Base-by-base conservation (phyloP, 2,797 vertebrate genomes). In the Helostoma temminkii region DNA sequence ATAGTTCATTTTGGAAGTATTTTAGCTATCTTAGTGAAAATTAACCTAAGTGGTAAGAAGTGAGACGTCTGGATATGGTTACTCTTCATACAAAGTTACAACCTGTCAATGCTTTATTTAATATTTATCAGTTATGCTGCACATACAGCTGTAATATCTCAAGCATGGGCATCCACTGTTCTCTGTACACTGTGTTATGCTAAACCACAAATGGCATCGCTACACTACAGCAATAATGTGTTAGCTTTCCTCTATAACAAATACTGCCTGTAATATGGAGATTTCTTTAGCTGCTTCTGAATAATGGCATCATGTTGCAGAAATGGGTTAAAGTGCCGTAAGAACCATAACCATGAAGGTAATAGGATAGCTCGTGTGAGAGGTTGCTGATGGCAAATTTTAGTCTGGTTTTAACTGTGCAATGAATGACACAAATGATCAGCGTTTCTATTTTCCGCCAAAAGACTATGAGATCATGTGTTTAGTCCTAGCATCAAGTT, bases 21-120 rank as follows among this genome's bases (percentile, higher is more conserved):
- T 74, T 60, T 58, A 49, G 12, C 66, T 34, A n/a, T n/a, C 26
- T 18, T 68, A 4, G 21, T 5, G 25, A 56, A 48, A 55, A 45
- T 30, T 1, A 43, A 56, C 34, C 3, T 37, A 19, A 59, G 12
- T 28, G 37, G 14, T 34, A 48, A 53, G 41, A 59, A 63, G 8
- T 22, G 11, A 34, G 24, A 22, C 24, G 58, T 32, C 11, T 26
- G 22, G n/a, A n/a, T 11, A 36, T 25, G 21, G 1, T 16, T 56
- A 18, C 10, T 69, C n/a, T 41, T 46, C 9, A 25, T 48, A 18
- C 19, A 48, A 54, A 22, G 11, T 49, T 47, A 34, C 22, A 15
- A 59, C 9, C 18, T 56, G 37, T 56, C 22, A 32, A n/a, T 43
- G 19, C 8, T 9, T 65, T 7, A 42, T 21, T 67, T 36, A 42